Percentiles rank a stretch among this genome's conserved stretches.
Conservation (phyloP, 2,888 invertebrate genomes). For the Automeris io region DNA sequence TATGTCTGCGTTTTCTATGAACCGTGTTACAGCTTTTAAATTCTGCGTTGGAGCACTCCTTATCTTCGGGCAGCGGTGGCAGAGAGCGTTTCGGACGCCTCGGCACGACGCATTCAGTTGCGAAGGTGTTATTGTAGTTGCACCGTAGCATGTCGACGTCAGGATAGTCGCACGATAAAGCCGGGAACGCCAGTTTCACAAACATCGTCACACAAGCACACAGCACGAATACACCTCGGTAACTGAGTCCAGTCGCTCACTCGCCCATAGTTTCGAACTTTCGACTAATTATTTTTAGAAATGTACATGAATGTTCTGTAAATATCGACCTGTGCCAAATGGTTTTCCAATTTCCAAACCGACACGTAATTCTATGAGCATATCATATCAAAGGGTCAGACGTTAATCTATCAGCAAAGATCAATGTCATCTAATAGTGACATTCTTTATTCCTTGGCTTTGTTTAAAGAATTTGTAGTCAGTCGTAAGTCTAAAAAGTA, state of each 20-base stretch:
- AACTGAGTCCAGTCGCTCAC: slow-evolving; percentile 24
- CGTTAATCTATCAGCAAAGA: background rate
- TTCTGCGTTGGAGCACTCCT: slow-evolving; percentile 55
- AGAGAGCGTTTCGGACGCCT: slow-evolving; percentile 50
- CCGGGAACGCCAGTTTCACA: slow-evolving; percentile 51
- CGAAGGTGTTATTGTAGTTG: slow-evolving; percentile 50
- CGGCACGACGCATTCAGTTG: slow-evolving; percentile 57
- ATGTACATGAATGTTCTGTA: slow-evolving; percentile 16
- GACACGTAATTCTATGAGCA: background rate
- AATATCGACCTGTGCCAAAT: slow-evolving; percentile 33
- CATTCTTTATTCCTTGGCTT: too few species aligned
- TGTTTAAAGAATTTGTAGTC: too few species aligned
- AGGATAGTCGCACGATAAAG: slow-evolving; percentile 37
- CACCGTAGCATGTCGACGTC: slow-evolving; percentile 59
- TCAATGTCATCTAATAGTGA: too few species aligned
- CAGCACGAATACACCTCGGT: slow-evolving; percentile 29
- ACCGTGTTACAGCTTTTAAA: slow-evolving; percentile 44
- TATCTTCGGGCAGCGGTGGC: slow-evolving; percentile 60
- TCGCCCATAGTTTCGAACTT: slow-evolving; percentile 7
- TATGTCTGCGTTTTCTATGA: slow-evolving; percentile 43
- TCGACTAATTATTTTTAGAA: slow-evolving; percentile 39
- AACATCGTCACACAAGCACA: slow-evolving; percentile 48
- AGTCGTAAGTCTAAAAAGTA: too few species aligned
- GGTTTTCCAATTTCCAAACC: slow-evolving; percentile 11
- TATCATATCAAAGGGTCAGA: background rate